Evolutionary conservation across 2,797 vertebrate species (phyloP).

Genomic region (Emys orbicularis): DNA sequence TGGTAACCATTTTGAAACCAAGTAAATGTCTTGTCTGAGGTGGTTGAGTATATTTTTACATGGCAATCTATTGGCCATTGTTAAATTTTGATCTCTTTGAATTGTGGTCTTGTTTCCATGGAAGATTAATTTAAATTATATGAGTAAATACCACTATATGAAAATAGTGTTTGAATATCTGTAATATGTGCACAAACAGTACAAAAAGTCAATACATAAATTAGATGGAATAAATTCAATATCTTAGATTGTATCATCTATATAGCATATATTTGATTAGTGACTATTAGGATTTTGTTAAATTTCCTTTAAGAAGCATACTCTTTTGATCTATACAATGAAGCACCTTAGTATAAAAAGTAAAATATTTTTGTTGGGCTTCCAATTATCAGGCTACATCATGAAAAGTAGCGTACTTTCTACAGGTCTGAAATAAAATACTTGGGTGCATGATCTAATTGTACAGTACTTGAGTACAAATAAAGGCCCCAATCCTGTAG

Average conservation of each 20-base stretch:
- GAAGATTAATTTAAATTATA: background rate
- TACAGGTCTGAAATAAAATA: background rate
- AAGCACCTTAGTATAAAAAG: background rate
- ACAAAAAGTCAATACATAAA: background rate
- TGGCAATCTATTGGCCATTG: background rate
- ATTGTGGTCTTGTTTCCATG: background rate
- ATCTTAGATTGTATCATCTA: background rate
- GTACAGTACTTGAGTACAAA: background rate
- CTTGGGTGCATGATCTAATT: background rate
- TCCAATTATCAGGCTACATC: background rate
- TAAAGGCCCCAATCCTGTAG: background rate
- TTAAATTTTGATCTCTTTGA: background rate
- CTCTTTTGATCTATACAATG: background rate
- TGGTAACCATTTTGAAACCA: background rate
- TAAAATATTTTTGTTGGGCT: background rate
- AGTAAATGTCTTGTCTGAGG: background rate
- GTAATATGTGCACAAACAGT: background rate
- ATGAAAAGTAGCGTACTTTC: background rate
- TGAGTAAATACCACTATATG: background rate
- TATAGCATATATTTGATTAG: background rate
- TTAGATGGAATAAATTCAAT: background rate
- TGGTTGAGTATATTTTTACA: background rate
- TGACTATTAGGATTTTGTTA: background rate
- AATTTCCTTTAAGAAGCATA: background rate
- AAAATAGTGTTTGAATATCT: background rate